Base-by-base conservation (phyloP, 2,113 vertebrate species). In the Atractosteus spatula region DNA sequence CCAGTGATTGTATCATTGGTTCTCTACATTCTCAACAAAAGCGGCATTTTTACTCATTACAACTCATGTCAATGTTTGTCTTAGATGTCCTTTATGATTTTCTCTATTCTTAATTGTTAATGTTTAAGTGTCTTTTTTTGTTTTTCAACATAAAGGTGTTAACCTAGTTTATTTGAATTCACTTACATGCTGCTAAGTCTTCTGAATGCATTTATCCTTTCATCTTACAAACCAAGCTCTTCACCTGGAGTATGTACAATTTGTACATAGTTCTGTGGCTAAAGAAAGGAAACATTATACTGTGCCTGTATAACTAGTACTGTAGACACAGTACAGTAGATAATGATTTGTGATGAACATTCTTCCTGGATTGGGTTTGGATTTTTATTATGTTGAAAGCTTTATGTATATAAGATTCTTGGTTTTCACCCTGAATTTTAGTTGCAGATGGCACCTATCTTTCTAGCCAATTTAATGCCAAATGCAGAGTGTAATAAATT, bases 241-340 rank as follows among this genome's bases (percentile, higher is more conserved):
- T 79, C 79, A 80, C 74, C 12, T 86, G 81, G 77, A 68, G 67
- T 87, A 89, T 86, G 84, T 70, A 82, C 80, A 85, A 86, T 82
- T 77, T 86, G 91, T 93, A 94, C 86, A 93, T 92, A 91, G 75
- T 76, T 85, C 82, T 64, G 84, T 16, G 76, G 92, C 88, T 92
- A 92, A 82, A 92, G 84, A 92, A 45, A 87, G 82, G 87, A 78
- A 79, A 75, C 78, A 78, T 84, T 86, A 78, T 73, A 72, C 84
- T 85, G 79, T 87, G 81, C 79, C 86, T 89, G 88, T 83, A 85
- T 85, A 87, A 82, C 86, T 84, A 83, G 84, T 85, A 80, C 87
- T 89, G 86, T 87, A 89, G 80, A 87, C 88, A 79, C 84, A 73
- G 87, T 81, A 87, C 65, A 74, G 71, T 89, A 85, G 82, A 82